These are phyloP conservation scores for Hydropsyche tenuis DNA, from an alignment of 1,140 invertebrate genomes.

Conservation along the genomic window DNA sequence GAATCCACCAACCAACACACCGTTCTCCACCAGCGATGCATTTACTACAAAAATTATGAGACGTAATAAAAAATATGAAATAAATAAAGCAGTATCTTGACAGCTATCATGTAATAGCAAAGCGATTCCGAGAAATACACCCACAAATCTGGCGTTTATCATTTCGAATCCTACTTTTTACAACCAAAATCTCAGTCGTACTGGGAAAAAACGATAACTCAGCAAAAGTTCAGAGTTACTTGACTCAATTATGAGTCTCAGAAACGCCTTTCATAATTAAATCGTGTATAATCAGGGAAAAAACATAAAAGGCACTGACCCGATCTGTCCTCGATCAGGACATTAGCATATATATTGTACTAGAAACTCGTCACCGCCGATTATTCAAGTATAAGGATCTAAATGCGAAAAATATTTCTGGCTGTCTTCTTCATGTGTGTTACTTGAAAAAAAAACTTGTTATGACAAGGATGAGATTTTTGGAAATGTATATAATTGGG, in stretches of 20 bases:
- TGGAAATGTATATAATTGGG: conserved; percentile 40
- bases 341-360: conserved; percentile 33
- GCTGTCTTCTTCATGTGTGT: background rate
- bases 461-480: conserved; percentile 30
- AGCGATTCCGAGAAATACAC: background rate
- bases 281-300: conserved; percentile 12
- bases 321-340: conserved; percentile 4
- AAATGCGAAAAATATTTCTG: conserved; percentile 1
- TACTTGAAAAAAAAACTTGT: conserved; percentile 13
- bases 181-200: too few species aligned
- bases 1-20: too few species aligned
- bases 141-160: background rate
- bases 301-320: conserved; percentile 22
- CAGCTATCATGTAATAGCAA: conserved; percentile 9
- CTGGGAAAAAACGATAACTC: background rate
- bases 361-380: conserved; percentile 31
- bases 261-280: conserved; percentile 14
- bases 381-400: conserved; percentile 19
- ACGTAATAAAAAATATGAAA: background rate
- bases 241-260: background rate
- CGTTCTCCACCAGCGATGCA: too few species aligned
- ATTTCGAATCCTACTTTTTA: background rate
- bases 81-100: conserved; percentile 17
- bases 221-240: background rate
- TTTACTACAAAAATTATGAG: too few species aligned